phyloP scores from a whole-genome alignment of 2,113 vertebrate species.

The Apaloderma vittatum region DNA sequence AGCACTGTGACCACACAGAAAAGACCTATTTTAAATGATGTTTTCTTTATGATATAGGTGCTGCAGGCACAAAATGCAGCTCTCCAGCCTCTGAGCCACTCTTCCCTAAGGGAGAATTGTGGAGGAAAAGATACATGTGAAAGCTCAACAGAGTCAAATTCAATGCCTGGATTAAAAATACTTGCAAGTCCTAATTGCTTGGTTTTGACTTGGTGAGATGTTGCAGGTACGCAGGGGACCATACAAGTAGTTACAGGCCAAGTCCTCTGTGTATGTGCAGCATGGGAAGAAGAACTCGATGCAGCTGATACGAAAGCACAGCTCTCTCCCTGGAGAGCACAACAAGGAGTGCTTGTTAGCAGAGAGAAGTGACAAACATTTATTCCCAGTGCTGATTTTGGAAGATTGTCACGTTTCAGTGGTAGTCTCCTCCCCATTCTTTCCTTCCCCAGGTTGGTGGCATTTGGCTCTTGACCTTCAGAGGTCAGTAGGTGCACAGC shows the following conservation, averaged over 20 bases:
- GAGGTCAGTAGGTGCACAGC: background rate
- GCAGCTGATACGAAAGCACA: background rate
- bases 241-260: background rate
- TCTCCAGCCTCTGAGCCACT: background rate
- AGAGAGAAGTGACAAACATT: background rate
- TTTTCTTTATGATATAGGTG: background rate
- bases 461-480: background rate
- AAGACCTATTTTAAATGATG: background rate
- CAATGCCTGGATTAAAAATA: background rate
- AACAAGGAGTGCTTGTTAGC: background rate
- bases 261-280: background rate
- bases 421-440: background rate
- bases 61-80: background rate
- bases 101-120: background rate
- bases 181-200: background rate
- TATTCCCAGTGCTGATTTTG: background rate
- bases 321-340: background rate
- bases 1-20: background rate
- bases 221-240: background rate
- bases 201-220: background rate
- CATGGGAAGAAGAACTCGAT: background rate
- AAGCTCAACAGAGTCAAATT: background rate
- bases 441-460: background rate
- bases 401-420: background rate
- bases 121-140: background rate